phyloP scores from a whole-genome alignment of 2,797 vertebrate species.

The Ctenochaetus hawaiiensis region DNA sequence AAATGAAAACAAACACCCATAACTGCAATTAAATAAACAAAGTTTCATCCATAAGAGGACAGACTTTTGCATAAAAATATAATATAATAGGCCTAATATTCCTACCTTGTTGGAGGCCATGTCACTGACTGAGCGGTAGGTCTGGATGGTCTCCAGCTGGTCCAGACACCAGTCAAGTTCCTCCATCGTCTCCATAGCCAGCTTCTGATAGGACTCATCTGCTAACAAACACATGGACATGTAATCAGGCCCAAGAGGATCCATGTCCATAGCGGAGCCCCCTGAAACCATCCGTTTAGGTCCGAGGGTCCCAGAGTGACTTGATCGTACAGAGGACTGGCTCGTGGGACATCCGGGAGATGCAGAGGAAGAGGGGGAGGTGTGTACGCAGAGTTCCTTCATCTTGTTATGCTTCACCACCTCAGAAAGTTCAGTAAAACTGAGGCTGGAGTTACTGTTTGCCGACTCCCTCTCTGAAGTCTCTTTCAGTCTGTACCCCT shows the following conservation, averaged over 20 bases:
- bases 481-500: conserved; percentile 62
- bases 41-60: background rate
- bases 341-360: conserved; percentile 66
- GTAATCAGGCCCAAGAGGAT: conserved; percentile 88
- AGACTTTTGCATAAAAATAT: background rate
- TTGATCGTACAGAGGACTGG: conserved; percentile 62
- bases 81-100: background rate
- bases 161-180: conserved; percentile 99
- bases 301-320: conserved; percentile 67
- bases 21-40: background rate
- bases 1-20: background rate
- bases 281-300: conserved; percentile 57
- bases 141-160: conserved; percentile 98
- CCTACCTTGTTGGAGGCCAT: conserved; percentile 99
- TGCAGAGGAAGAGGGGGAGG: conserved; percentile 76
- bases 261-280: conserved; percentile 73
- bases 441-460: conserved; percentile 63
- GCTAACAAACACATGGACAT: conserved; percentile 93
- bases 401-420: conserved; percentile 77
- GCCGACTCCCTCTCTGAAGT: conserved; percentile 58
- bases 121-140: conserved; percentile 97
- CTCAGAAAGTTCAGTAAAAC: conserved; percentile 72
- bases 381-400: conserved; percentile 88
- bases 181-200: conserved; percentile 97
- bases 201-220: conserved; percentile 98